Evolutionary conservation across 2,797 vertebrate species (phyloP).

Genomic region (Squalus acanthias): DNA sequence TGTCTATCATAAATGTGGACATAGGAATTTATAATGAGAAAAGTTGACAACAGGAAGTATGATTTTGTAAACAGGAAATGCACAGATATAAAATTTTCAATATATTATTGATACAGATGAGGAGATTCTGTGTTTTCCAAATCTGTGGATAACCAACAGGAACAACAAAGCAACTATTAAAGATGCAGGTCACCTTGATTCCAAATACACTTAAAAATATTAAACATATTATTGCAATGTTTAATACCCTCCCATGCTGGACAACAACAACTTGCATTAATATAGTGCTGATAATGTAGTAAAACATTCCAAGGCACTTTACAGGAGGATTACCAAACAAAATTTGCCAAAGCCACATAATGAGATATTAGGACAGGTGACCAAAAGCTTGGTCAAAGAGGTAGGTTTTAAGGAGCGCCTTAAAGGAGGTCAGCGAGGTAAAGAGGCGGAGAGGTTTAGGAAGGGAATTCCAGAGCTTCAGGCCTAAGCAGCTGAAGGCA

Average conservation of each 20-base stretch:
- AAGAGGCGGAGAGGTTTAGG: not conserved
- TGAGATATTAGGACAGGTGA: not conserved
- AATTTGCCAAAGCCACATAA: not conserved
- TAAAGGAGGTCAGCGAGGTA: not conserved
- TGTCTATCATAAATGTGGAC: too few relatives aligned
- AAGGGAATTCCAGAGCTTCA: not conserved
- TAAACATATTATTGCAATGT: not conserved
- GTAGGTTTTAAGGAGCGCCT: not conserved
- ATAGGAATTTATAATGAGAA: too few relatives aligned
- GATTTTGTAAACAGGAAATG: too few relatives aligned
- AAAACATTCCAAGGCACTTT: not conserved
- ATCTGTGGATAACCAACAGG: not conserved
- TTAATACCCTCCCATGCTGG: not conserved
- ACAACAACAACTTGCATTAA: too few relatives aligned
- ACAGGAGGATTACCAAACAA: not conserved
- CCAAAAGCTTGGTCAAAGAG: not conserved
- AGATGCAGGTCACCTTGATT: not conserved
- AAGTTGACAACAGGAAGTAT: too few relatives aligned
- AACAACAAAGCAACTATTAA: not conserved
- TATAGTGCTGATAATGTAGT: not conserved
- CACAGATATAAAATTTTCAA: too few relatives aligned
- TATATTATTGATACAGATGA: not conserved
- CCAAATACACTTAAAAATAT: slow-evolving; percentile 9
- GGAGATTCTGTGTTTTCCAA: not conserved
- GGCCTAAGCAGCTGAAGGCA: not conserved